phyloP scores from a whole-genome alignment of 2,113 vertebrate genomes.

The Leucopsar rothschildi region DNA sequence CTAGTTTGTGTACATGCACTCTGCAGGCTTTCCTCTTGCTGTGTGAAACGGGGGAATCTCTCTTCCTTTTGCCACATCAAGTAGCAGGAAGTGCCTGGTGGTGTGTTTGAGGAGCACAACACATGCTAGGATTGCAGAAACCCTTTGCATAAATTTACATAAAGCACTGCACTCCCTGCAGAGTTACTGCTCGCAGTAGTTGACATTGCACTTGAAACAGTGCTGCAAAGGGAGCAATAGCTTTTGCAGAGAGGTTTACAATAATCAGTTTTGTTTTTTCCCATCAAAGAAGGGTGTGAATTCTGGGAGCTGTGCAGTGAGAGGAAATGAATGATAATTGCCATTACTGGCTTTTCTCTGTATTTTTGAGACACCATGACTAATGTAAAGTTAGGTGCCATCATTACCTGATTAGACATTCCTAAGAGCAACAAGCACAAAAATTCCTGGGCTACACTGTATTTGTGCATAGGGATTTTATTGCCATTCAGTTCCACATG shows the following conservation, averaged over 20 bases:
- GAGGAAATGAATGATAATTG: constrained; percentile 36
- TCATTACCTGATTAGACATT: background rate
- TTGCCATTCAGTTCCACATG: background rate
- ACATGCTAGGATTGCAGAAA: constrained; percentile 28
- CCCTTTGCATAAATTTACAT: constrained; percentile 75
- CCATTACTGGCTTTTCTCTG: background rate
- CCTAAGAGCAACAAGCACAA: background rate
- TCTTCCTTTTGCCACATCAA: constrained; percentile 33
- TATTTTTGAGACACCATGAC: background rate
- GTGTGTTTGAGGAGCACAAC: constrained; percentile 48
- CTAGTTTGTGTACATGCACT: background rate
- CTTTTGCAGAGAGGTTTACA: constrained; percentile 47
- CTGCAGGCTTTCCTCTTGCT: background rate
- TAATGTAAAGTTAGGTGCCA: background rate
- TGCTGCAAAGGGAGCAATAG: constrained; percentile 19
- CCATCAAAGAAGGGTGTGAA: constrained; percentile 18
- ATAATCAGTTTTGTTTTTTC: constrained; percentile 60
- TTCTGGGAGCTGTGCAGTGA: background rate
- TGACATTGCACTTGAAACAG: constrained; percentile 54
- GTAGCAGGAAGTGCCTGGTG: constrained; percentile 23
- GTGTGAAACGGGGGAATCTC: background rate
- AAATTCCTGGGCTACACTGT: background rate
- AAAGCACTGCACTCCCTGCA: constrained; percentile 47
- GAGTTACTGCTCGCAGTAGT: constrained; percentile 53
- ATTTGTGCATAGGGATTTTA: background rate